These are phyloP conservation scores for Gadopsis bispinosus DNA, from an alignment of 2,797 vertebrate species.

Conservation along the genomic window DNA sequence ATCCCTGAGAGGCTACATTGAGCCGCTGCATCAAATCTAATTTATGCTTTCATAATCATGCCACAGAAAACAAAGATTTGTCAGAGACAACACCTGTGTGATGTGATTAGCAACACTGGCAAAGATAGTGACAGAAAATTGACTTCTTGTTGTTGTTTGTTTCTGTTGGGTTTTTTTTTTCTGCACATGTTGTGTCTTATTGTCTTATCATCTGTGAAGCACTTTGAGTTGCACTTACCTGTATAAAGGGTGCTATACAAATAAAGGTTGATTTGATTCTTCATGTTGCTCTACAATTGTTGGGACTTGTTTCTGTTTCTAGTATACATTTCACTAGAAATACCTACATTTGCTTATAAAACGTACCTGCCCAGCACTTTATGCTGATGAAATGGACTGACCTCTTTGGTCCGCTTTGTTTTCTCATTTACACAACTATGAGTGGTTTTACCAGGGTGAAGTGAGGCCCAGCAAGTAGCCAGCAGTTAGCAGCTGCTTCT, in stretches of 20 bases:
- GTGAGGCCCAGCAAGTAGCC: slow-evolving; percentile 60
- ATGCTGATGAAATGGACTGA: slow-evolving; percentile 27
- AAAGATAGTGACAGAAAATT: neutral
- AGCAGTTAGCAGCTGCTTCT: slow-evolving; percentile 78
- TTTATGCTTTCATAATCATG: slow-evolving; percentile 2
- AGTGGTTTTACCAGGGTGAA: slow-evolving; percentile 54
- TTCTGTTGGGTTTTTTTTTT: no score
- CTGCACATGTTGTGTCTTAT: no score
- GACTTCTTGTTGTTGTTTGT: no score
- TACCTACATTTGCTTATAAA: neutral
- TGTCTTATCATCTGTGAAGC: no score
- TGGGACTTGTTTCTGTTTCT: neutral
- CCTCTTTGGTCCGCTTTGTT: slow-evolving; percentile 35
- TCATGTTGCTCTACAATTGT: neutral
- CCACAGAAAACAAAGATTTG: neutral
- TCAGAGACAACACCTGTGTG: neutral
- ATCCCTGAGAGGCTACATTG: neutral
- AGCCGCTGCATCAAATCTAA: slow-evolving; percentile 5
- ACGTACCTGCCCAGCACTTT: slow-evolving; percentile 9
- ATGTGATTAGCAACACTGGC: neutral
- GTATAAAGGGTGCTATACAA: no score
- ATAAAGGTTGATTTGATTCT: no score
- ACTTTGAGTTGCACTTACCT: no score
- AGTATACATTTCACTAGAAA: neutral
- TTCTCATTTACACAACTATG: slow-evolving; percentile 58